A percentile compares a stretch with the other conserved stretches of the same genome.
Conservation (phyloP, 2,888 invertebrate genomes). For the Eupithecia abbreviata region DNA sequence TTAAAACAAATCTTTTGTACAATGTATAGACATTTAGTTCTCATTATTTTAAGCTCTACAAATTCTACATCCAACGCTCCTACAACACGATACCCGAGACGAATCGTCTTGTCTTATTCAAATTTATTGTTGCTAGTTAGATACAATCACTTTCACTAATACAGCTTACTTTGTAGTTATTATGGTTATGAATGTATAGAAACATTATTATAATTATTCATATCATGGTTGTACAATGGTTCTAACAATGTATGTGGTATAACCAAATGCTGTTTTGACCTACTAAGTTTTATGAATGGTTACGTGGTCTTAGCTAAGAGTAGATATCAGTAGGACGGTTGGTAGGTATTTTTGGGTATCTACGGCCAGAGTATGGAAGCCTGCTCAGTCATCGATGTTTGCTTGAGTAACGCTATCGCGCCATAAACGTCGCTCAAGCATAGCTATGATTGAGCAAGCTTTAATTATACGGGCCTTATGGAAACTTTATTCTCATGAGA, state of each 20-base stretch:
- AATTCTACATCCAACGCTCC: constrained; percentile 27
- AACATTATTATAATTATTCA: constrained; percentile 43
- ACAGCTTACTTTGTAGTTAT: constrained; percentile 31
- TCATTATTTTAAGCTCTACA: not conserved
- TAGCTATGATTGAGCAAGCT: too few species aligned
- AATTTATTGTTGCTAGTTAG: constrained; percentile 44
- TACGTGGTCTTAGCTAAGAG: constrained; percentile 20
- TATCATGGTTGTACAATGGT: constrained; percentile 28
- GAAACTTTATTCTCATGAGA: too few species aligned
- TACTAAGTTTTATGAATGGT: constrained; percentile 25
- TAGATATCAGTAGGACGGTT: not conserved
- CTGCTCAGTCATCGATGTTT: too few species aligned
- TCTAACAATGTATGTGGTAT: constrained; percentile 14
- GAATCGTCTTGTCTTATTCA: constrained; percentile 43
- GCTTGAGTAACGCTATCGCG: too few species aligned
- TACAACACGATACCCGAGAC: constrained; percentile 37
- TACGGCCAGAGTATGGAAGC: too few species aligned
- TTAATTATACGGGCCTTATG: too few species aligned
- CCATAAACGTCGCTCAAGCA: too few species aligned
- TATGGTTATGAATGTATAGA: constrained; percentile 35
- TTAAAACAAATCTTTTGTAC: too few species aligned
- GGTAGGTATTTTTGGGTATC: not conserved
- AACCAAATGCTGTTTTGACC: constrained; percentile 16
- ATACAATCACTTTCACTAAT: constrained; percentile 52
- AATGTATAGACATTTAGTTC: not conserved